Conservation (phyloP, 2,113 vertebrate genomes). For the Melanostigma gelatinosum region DNA sequence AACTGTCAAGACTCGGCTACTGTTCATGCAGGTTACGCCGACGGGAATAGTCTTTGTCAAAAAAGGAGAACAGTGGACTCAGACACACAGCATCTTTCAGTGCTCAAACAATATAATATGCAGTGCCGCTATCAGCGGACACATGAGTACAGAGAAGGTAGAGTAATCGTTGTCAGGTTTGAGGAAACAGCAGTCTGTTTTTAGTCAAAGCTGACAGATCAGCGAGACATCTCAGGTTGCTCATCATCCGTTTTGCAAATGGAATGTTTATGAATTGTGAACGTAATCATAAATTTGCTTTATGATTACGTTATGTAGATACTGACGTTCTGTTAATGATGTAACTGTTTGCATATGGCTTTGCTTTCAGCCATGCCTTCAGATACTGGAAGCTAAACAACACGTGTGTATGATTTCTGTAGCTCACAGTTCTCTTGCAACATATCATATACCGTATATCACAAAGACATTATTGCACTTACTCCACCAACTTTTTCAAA, state of each 20-base stretch:
- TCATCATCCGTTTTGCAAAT: neutral
- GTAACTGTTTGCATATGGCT: neutral
- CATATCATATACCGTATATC: neutral
- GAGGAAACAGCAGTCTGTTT: neutral
- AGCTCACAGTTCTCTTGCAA: neutral
- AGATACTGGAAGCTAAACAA: constrained; percentile 12
- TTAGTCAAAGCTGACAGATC: neutral
- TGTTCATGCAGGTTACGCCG: neutral
- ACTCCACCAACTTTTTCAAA: constrained; percentile 97
- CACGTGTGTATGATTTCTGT: neutral
- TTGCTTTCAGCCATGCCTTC: constrained; percentile 1
- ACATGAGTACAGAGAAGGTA: neutral
- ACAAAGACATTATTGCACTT: constrained; percentile 71
- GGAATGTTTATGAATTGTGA: neutral
- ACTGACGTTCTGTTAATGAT: neutral
- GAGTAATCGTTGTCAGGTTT: neutral
- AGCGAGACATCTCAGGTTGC: neutral
- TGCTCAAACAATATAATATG: neutral
- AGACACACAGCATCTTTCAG: neutral
- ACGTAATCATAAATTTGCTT: neutral
- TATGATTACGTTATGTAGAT: neutral
- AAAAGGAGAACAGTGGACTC: neutral
- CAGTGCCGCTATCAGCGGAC: neutral
- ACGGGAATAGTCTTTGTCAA: no score
- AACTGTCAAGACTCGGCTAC: neutral